Conservation (phyloP, 2,113 vertebrate species). For the Passer montanus region DNA sequence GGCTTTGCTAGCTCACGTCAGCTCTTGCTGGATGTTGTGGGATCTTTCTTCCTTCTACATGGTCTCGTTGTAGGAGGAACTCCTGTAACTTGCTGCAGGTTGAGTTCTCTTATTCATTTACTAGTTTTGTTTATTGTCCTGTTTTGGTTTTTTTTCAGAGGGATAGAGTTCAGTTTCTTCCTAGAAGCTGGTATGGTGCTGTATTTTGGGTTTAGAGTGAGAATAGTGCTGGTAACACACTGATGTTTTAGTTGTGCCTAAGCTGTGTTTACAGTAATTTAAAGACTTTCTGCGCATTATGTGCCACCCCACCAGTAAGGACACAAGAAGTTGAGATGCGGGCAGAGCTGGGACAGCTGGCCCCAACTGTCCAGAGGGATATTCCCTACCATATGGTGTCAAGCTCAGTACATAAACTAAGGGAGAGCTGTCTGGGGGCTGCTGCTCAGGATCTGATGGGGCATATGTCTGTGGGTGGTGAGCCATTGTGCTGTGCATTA, state of each 20-base stretch:
- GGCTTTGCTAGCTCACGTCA: rapidly evolving
- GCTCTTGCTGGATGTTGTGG: not conserved
- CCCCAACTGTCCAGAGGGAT: not conserved
- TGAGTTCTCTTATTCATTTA: not conserved
- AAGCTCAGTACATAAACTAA: not conserved
- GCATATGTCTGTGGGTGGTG: not conserved
- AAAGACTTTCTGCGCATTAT: not conserved
- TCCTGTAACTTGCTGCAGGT: not conserved
- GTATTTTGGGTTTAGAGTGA: not conserved
- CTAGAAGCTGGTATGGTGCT: not conserved
- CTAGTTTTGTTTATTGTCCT: not conserved
- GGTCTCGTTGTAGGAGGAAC: not conserved
- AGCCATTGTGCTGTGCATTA: not conserved
- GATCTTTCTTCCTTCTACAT: not conserved
- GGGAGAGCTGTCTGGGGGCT: not conserved
- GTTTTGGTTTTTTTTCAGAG: not conserved
- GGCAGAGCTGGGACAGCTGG: not conserved
- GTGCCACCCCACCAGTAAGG: not conserved
- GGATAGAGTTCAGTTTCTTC: not conserved
- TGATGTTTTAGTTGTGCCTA: not conserved
- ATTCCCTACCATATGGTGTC: not conserved
- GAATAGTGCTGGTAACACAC: not conserved
- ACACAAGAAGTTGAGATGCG: not conserved
- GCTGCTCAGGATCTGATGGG: not conserved
- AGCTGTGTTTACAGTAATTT: not conserved